A percentile compares a stretch with the other conserved stretches of the same genome.
Evolutionary conservation across 2,113 vertebrate species (phyloP).

Genomic region (Sinocyclocheilus grahami): DNA sequence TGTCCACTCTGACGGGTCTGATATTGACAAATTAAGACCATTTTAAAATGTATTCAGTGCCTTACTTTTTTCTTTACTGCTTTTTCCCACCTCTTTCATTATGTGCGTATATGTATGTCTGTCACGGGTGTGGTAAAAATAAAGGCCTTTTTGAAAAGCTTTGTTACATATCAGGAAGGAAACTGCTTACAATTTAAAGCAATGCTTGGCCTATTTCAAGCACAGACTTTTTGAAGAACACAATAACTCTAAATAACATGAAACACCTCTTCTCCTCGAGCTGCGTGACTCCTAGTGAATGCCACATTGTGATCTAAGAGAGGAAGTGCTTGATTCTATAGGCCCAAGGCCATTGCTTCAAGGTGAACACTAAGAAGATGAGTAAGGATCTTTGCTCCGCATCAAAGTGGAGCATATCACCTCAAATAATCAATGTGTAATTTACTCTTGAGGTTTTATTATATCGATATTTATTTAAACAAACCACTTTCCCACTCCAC

Average conservation of each 20-base stretch:
- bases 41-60: not conserved
- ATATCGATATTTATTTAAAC: not conserved
- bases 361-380: not conserved
- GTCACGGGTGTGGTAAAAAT: not conserved
- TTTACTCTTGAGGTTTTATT: not conserved
- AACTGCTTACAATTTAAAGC: conserved; percentile 2
- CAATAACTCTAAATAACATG: conserved; percentile 15
- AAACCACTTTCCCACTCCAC: not conserved
- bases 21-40: not conserved
- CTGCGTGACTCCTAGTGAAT: not conserved
- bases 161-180: not conserved
- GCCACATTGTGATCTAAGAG: not conserved
- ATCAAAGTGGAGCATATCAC: conserved; percentile 1
- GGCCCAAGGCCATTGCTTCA: not conserved
- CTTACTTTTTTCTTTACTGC: not conserved
- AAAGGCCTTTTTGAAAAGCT: conserved; percentile 13
- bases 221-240: not conserved
- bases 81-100: not conserved
- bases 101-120: not conserved
- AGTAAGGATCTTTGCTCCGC: not conserved
- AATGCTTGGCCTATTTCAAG: not conserved
- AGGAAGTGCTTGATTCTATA: not conserved
- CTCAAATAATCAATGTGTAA: not conserved
- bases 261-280: not conserved
- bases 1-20: not conserved